phyloP scores from a whole-genome alignment of 1,140 invertebrate species.

The Calycopis cecrops region DNA sequence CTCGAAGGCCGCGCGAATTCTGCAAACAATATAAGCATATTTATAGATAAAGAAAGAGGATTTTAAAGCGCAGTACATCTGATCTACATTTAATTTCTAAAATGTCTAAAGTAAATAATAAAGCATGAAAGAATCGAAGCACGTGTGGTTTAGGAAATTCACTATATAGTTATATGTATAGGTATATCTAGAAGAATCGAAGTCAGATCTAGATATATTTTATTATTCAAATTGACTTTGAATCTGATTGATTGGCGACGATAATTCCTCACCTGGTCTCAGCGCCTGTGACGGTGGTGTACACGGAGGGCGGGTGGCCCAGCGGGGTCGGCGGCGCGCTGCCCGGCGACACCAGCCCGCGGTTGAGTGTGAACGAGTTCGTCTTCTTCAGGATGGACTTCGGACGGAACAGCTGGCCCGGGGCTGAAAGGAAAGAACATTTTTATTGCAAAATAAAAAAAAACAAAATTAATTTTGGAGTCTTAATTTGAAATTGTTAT shows the following conservation, averaged over 20 bases:
- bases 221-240: neutral
- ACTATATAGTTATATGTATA: too few relatives aligned
- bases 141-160: too few relatives aligned
- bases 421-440: conserved; percentile 49
- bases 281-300: conserved; percentile 90
- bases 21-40: conserved; percentile 32
- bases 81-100: too few relatives aligned
- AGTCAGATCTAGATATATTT: too few relatives aligned
- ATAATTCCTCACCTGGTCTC: conserved; percentile 80
- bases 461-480: too few relatives aligned
- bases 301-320: conserved; percentile 80
- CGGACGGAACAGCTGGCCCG: conserved; percentile 76
- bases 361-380: conserved; percentile 89
- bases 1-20: conserved; percentile 91
- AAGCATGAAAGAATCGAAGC: too few relatives aligned
- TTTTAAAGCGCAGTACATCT: too few relatives aligned
- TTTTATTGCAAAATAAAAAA: neutral
- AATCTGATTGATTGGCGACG: too few relatives aligned
- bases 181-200: too few relatives aligned
- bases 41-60: too few relatives aligned
- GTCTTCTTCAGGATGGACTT: conserved; percentile 96
- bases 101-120: too few relatives aligned
- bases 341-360: conserved; percentile 38
- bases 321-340: conserved; percentile 62
- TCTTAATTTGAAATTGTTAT: too few relatives aligned